A percentile compares a stretch with the other conserved stretches of the same genome.
Conservation (phyloP, 2,797 vertebrate genomes). For the Octomys mimax region DNA sequence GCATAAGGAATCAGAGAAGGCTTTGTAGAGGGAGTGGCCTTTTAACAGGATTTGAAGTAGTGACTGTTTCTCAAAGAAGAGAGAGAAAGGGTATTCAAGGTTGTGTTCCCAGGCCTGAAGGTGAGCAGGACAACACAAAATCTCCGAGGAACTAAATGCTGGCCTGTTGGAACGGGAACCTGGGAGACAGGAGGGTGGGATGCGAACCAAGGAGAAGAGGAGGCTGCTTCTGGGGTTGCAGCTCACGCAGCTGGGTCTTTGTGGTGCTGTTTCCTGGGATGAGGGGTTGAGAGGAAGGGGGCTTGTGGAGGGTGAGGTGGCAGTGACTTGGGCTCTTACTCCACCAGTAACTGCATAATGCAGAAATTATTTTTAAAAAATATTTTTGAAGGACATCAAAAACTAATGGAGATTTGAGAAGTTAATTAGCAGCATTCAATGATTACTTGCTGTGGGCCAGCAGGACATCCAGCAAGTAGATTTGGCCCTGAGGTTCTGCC, state of each 20-base stretch:
- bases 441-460: conserved; percentile 46
- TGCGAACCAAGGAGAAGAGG: not conserved
- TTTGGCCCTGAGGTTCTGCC: not conserved
- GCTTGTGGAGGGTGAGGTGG: not conserved
- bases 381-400: conserved; percentile 52
- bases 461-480: not conserved
- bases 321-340: not conserved
- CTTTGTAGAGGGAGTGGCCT: not conserved
- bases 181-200: not conserved
- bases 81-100: not conserved
- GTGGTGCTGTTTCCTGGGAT: not conserved
- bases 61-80: not conserved
- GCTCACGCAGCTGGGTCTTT: not conserved
- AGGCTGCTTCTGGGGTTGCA: not conserved
- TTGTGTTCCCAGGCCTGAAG: not conserved
- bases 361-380: not conserved
- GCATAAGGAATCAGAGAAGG: not conserved
- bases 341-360: not conserved
- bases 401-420: conserved; percentile 52
- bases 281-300: not conserved
- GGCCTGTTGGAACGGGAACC: not conserved
- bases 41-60: not conserved
- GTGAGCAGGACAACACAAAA: not conserved
- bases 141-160: not conserved
- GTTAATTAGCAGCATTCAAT: conserved; percentile 56